Evolutionary conservation across 2,888 invertebrate genomes (phyloP), one percentile per base, ranked within the genome.

Genomic region (Pristionchus japonicus): DNA sequence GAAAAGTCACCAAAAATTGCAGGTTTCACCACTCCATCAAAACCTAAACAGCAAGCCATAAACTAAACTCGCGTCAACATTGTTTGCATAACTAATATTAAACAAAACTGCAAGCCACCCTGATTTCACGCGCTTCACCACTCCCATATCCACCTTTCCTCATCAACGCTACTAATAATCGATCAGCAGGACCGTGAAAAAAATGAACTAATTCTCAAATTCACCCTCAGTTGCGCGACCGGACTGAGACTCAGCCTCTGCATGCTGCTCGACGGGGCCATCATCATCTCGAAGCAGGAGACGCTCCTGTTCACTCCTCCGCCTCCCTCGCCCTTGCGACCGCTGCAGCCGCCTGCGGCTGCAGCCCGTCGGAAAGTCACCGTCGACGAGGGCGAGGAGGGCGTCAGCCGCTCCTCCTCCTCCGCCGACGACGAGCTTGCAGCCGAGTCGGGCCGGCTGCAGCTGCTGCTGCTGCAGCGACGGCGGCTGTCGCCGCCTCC

Each of bases 221-320:
- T 49, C 57, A 90, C 90, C 90, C 89, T 77, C 11, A 90, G 67
- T 80, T 90, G 89, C 1, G 90, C 90, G 47, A 90, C 88, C 31
- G 90, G 90, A 20, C 89, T 89, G 27, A 90, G 89, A 20, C 67
- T 64, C 40, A 87, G 87, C 20, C 86, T 43, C 49, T 34, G 34
- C 57, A 87, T 52, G 49, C 49, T 70, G 0, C 23, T 31, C 40
- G 87, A 80, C 15, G 70, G 49, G 11, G n/a, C 23, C 34, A 34
- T 40, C 87, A 70, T 67, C 89, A 89, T 88, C 49, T 83, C 89
- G 31, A 85, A 91, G 52, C 90, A 90, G 85, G 61, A 64, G 40
- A 90, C 88, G n/a, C 87, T 88, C 17, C 91, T 90, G n/a, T 82
- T 88, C 57, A 88, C 83, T 31, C 85, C 77, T 77, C 77, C 61